A percentile compares a stretch with the other conserved stretches of the same genome.
These are phyloP conservation scores for Scaptomyza caliginosa DNA, from an alignment of 2,888 invertebrate species.

Conservation along the genomic window DNA sequence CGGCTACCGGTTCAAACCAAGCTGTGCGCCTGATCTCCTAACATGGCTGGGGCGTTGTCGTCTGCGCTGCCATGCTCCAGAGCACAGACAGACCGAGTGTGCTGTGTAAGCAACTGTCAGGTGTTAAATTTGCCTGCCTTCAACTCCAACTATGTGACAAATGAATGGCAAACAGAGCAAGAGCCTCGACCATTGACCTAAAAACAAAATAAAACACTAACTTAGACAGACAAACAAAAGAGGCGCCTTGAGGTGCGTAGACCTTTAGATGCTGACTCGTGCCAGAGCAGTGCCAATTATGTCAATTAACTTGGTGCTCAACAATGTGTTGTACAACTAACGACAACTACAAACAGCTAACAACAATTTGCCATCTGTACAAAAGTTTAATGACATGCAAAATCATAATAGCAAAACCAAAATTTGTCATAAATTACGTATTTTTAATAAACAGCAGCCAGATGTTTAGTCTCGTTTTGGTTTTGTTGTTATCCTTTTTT, in stretches of 20 bases:
- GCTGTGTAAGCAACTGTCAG: constrained; percentile 46
- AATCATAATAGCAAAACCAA: constrained; percentile 15
- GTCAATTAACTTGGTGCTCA: constrained; percentile 47
- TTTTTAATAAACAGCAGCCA: background rate
- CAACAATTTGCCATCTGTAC: constrained; percentile 34
- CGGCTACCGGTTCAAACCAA: constrained; percentile 31
- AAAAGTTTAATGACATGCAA: constrained; percentile 66
- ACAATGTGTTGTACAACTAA: constrained; percentile 41
- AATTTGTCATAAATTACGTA: background rate
- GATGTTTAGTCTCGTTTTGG: constrained; percentile 35
- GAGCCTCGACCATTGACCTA: constrained; percentile 70
- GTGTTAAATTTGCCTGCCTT: constrained; percentile 73
- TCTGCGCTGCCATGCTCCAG: constrained; percentile 47
- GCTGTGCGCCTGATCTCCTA: constrained; percentile 47
- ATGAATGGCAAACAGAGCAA: constrained; percentile 49
- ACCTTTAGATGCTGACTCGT: constrained; percentile 43
- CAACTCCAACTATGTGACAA: constrained; percentile 46
- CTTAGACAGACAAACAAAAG: constrained; percentile 29
- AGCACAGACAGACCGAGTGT: constrained; percentile 27
- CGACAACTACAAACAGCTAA: constrained; percentile 33
- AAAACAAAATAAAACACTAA: constrained; percentile 49
- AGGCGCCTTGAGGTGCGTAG: constrained; percentile 39
- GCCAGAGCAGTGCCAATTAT: constrained; percentile 56
- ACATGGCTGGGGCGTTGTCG: constrained; percentile 58
- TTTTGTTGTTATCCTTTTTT: constrained; percentile 1